phyloP scores from a whole-genome alignment of 2,888 invertebrate species.

The Leptinotarsa rubiginosa region DNA sequence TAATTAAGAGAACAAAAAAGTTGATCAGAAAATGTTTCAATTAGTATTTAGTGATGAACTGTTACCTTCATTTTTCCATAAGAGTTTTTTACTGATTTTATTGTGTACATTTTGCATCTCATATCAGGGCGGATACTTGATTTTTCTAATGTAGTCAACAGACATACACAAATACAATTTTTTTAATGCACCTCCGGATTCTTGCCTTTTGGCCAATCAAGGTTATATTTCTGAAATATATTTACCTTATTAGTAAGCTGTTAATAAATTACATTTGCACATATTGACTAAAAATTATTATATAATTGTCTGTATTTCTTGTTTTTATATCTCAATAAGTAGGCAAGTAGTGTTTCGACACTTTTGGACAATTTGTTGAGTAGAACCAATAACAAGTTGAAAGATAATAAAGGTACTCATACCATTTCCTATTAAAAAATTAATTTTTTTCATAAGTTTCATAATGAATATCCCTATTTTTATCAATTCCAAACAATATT shows the following conservation, averaged over 20 bases:
- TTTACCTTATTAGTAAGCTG: conserved; percentile 7
- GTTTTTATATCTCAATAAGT: conserved; percentile 1
- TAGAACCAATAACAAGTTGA: background rate
- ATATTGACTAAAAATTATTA: background rate
- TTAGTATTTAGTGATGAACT: too few relatives aligned
- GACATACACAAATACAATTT: background rate
- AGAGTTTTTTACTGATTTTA: background rate
- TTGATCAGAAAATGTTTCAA: too few relatives aligned
- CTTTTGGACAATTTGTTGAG: background rate
- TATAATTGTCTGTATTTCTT: too few relatives aligned
- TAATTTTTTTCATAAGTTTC: background rate
- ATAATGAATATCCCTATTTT: background rate
- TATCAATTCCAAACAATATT: background rate
- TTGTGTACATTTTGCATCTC: background rate
- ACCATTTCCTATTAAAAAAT: background rate
- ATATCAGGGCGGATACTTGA: background rate
- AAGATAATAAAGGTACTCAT: background rate
- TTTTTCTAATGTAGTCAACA: background rate
- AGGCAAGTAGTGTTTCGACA: background rate
- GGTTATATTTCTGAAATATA: conserved; percentile 9
- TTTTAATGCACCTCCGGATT: conserved; percentile 1
- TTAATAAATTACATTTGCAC: conserved; percentile 12
- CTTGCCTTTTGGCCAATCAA: conserved; percentile 15
- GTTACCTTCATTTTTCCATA: too few relatives aligned
- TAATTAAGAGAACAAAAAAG: too few relatives aligned